Evolutionary conservation across 1,140 invertebrate genomes (phyloP).

Genomic region (Maconellicoccus hirsutus): DNA sequence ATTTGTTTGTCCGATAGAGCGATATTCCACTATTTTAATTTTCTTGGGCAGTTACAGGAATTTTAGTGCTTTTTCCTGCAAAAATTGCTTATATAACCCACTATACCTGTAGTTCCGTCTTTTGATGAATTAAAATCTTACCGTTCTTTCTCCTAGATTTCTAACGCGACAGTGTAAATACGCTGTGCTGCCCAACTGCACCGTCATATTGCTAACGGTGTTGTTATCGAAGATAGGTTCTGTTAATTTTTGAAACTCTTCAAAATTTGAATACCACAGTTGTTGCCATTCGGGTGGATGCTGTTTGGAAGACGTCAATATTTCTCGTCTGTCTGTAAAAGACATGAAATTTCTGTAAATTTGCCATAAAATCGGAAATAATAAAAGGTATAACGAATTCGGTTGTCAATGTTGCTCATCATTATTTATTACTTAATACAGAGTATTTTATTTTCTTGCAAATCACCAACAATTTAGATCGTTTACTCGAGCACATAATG

Average conservation of each 20-base stretch:
- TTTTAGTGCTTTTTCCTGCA: too few species aligned
- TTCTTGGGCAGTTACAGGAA: too few species aligned
- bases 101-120: too few species aligned
- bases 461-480: background rate
- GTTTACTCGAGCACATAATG: background rate
- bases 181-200: slow-evolving; percentile 67
- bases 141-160: slow-evolving; percentile 50
- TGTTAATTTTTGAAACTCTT: slow-evolving; percentile 33
- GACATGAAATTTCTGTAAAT: background rate
- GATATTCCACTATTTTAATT: too few species aligned
- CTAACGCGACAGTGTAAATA: slow-evolving; percentile 69
- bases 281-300: slow-evolving; percentile 32
- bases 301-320: slow-evolving; percentile 26
- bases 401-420: too few species aligned
- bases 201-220: slow-evolving; percentile 62
- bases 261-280: slow-evolving; percentile 37
- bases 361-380: background rate
- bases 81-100: too few species aligned
- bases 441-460: background rate
- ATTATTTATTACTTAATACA: too few species aligned
- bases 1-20: too few species aligned
- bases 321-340: slow-evolving; percentile 32
- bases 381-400: too few species aligned
- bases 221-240: slow-evolving; percentile 45
- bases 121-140: slow-evolving; percentile 32